A percentile compares a stretch with the other conserved stretches of the same genome.
phyloP scores from a whole-genome alignment of 1,140 invertebrate species.

The Venustaconcha ellipsiformis region DNA sequence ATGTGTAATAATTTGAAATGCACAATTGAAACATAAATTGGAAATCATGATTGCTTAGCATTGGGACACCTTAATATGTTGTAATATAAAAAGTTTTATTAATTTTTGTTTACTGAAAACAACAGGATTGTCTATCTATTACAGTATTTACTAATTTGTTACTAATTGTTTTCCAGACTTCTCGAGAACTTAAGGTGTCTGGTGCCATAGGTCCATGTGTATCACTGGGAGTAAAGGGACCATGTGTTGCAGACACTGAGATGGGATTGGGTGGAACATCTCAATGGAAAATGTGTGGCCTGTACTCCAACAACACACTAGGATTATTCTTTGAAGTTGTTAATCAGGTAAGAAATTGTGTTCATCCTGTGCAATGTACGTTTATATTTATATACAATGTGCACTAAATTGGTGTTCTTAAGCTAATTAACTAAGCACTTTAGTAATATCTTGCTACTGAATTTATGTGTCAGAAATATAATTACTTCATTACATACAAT shows the following conservation, averaged over 20 bases:
- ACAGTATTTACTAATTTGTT: not conserved
- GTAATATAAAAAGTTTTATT: not conserved
- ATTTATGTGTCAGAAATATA: too few relatives aligned
- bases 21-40: too few relatives aligned
- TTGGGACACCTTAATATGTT: too few relatives aligned
- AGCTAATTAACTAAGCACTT: not conserved
- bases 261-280: conserved; percentile 94
- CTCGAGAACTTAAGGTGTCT: conserved; percentile 79
- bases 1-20: too few relatives aligned
- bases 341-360: conserved; percentile 76
- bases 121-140: not conserved
- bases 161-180: conserved; percentile 71
- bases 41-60: too few relatives aligned
- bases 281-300: conserved; percentile 98
- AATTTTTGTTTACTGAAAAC: not conserved
- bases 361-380: too few relatives aligned
- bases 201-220: conserved; percentile 98
- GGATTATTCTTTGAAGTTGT: conserved; percentile 98
- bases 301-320: conserved; percentile 92
- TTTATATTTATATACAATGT: too few relatives aligned
- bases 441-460: too few relatives aligned
- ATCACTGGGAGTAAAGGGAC: conserved; percentile 89
- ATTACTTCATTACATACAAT: too few relatives aligned
- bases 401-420: not conserved
- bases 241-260: conserved; percentile 94